Percentiles rank a stretch among this genome's conserved stretches.
phyloP scores from a whole-genome alignment of 2,888 invertebrate genomes.

The Cataglyphis rosenhaueri region DNA sequence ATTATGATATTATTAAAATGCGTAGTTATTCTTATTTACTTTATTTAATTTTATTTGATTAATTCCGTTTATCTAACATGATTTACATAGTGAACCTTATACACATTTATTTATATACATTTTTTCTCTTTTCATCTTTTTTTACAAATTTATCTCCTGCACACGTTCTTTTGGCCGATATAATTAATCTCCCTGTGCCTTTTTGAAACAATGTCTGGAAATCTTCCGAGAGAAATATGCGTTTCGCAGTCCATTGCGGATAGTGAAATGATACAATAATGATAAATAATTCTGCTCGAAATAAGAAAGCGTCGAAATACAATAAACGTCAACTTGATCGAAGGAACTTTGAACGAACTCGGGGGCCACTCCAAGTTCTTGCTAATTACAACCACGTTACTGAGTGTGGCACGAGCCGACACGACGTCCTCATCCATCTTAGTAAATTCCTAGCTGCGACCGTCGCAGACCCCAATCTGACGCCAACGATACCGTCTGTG shows the following conservation, averaged over 20 bases:
- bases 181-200: slow-evolving; percentile 31
- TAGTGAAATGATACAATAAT: slow-evolving; percentile 19
- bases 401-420: slow-evolving; percentile 46
- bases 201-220: background rate
- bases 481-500: slow-evolving; percentile 21
- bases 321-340: slow-evolving; percentile 12
- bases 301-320: slow-evolving; percentile 26
- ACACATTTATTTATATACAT: background rate
- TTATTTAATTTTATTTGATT: background rate
- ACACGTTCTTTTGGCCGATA: slow-evolving; percentile 2
- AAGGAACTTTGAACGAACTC: slow-evolving; percentile 42
- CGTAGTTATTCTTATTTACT: background rate
- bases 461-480: slow-evolving; percentile 44
- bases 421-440: slow-evolving; percentile 59
- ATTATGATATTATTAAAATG: background rate
- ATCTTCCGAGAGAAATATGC: slow-evolving; percentile 26
- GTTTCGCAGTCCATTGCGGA: slow-evolving; percentile 4
- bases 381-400: slow-evolving; percentile 45
- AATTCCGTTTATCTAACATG: background rate
- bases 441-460: slow-evolving; percentile 55
- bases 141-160: slow-evolving; percentile 1
- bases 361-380: slow-evolving; percentile 40
- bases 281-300: slow-evolving; percentile 47
- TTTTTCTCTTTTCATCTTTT: background rate
- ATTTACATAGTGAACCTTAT: background rate